Evolutionary conservation across 2,888 invertebrate genomes (phyloP).

Genomic region (Eurytoma californica): DNA sequence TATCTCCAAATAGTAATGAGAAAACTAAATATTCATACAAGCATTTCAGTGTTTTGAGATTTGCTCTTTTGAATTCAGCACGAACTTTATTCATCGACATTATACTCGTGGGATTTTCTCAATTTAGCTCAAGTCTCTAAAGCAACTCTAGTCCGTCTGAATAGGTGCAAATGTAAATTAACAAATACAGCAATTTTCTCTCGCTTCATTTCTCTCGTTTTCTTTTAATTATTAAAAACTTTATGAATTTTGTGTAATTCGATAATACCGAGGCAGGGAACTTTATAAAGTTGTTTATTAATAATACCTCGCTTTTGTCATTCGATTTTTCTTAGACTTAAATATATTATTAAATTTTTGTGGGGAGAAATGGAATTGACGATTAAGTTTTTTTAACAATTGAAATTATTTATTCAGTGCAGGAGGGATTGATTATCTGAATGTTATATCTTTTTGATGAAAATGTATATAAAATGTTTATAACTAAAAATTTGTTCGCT

Average conservation of each 20-base stretch:
- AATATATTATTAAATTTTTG: too few relatives aligned
- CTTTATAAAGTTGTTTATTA: too few relatives aligned
- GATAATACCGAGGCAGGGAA: neutral
- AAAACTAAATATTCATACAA: constrained; percentile 25
- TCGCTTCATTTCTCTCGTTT: neutral
- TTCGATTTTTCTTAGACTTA: too few relatives aligned
- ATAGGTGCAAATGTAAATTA: constrained; percentile 24
- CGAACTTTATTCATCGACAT: constrained; percentile 23
- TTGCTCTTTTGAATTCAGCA: constrained; percentile 23
- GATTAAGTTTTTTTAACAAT: too few relatives aligned
- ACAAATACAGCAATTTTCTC: constrained; percentile 14
- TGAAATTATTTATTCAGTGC: too few relatives aligned
- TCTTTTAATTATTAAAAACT: constrained; percentile 23
- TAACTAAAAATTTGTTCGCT: too few relatives aligned
- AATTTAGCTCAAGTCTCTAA: constrained; percentile 19
- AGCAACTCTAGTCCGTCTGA: constrained; percentile 7
- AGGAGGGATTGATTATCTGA: too few relatives aligned
- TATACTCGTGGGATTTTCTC: constrained; percentile 8
- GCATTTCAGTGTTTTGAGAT: constrained; percentile 14
- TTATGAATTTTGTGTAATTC: constrained; percentile 7
- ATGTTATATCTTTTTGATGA: too few relatives aligned
- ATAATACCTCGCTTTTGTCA: too few relatives aligned
- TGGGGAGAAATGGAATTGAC: too few relatives aligned
- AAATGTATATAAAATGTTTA: too few relatives aligned
- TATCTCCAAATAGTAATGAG: neutral